A percentile compares a stretch with the other conserved stretches of the same genome.
Conservation (phyloP, 2,113 vertebrate genomes). For the Danionella cerebrum region DNA sequence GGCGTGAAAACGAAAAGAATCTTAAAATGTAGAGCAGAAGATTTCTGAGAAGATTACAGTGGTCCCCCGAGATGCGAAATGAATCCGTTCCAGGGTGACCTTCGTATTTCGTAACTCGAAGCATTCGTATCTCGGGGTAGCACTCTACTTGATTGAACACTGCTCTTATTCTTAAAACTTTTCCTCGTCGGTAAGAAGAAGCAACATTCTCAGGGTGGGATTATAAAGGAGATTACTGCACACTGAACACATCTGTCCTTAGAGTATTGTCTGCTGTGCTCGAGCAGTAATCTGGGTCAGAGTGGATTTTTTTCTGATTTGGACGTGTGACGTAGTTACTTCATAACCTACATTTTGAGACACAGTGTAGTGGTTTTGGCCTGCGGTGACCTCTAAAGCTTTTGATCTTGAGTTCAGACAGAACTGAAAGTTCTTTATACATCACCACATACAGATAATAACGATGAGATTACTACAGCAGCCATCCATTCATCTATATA, state of each 20-base stretch:
- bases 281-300: constrained; percentile 59
- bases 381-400: not conserved
- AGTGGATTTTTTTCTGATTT: constrained; percentile 38
- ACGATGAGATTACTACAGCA: no score
- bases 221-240: constrained; percentile 52
- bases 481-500: no score
- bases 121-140: no score
- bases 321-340: constrained; percentile 45
- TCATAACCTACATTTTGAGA: constrained; percentile 53
- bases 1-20: no score
- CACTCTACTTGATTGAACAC: not conserved
- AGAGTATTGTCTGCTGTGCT: constrained; percentile 45
- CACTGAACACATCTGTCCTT: constrained; percentile 35
- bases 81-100: no score
- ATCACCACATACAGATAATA: no score
- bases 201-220: not conserved
- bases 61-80: no score
- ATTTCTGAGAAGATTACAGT: no score
- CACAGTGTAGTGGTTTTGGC: not conserved
- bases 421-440: no score
- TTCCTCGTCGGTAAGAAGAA: not conserved
- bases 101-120: no score
- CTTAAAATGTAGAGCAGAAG: no score
- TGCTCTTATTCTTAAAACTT: not conserved
- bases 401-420: not conserved